Evolutionary conservation across 2,113 vertebrate species (phyloP).

Genomic region (Sphyrna mokarran): DNA sequence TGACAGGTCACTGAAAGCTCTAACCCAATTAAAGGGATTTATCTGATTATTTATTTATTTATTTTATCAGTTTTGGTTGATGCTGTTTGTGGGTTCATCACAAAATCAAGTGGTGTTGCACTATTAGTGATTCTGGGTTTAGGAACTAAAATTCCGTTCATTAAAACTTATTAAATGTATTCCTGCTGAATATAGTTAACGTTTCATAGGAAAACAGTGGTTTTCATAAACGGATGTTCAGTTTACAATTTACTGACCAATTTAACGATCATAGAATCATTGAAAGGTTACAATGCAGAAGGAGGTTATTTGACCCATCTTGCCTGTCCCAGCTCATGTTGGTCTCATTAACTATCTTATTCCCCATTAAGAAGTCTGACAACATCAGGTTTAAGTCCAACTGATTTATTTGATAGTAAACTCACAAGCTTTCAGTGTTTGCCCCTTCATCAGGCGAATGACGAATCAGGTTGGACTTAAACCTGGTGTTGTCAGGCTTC

Average conservation of each 20-base stretch:
- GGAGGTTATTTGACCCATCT: too few species aligned
- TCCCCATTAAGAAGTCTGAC: too few species aligned
- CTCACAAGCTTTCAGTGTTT: too few species aligned
- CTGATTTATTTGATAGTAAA: too few species aligned
- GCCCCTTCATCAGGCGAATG: too few species aligned
- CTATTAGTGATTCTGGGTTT: background rate
- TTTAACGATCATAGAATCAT: background rate
- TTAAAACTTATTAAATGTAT: background rate
- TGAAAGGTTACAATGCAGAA: too few species aligned
- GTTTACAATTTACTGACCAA: background rate
- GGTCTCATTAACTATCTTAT: too few species aligned
- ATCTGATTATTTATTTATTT: too few species aligned
- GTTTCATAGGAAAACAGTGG: background rate
- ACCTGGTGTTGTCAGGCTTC: too few species aligned
- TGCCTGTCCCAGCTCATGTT: too few species aligned
- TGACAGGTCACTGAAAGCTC: constrained; percentile 25
- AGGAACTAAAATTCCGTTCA: background rate
- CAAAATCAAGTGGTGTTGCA: background rate
- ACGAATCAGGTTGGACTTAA: too few species aligned
- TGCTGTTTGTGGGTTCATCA: constrained; percentile 20
- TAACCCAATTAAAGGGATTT: background rate
- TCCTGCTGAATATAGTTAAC: background rate
- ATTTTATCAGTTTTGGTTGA: background rate
- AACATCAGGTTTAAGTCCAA: too few species aligned
- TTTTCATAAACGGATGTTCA: background rate